These are phyloP conservation scores for Drosophila barbarae DNA, from an alignment of 2,888 invertebrate species.

Conservation along the genomic window DNA sequence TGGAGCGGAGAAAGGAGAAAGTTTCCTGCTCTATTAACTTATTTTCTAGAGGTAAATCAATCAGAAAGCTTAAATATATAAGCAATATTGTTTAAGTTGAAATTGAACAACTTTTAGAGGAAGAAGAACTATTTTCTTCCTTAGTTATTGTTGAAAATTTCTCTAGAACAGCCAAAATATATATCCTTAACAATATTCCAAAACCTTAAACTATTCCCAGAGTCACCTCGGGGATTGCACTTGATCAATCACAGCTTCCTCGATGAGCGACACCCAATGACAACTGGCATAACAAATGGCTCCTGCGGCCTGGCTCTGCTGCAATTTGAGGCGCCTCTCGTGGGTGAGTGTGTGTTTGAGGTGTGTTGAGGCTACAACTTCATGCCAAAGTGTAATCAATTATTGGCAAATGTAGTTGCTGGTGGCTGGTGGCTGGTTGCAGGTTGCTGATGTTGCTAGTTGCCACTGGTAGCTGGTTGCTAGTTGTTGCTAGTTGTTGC, in stretches of 20 bases:
- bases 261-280: constrained; percentile 24
- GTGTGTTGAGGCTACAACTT: constrained; percentile 52
- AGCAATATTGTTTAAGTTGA: background rate
- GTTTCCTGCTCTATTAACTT: too few species aligned
- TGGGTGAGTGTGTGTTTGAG: constrained; percentile 7
- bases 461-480: background rate
- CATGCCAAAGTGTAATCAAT: constrained; percentile 69
- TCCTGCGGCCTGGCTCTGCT: constrained; percentile 37
- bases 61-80: background rate
- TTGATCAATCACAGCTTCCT: constrained; percentile 27
- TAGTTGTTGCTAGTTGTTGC: constrained; percentile 5
- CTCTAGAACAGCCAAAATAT: background rate
- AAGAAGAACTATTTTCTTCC: background rate
- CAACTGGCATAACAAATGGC: constrained; percentile 57
- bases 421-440: constrained; percentile 32
- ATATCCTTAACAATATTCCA: background rate
- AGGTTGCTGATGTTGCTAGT: constrained; percentile 3
- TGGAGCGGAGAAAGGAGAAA: too few species aligned
- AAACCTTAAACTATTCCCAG: background rate
- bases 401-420: constrained; percentile 63
- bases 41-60: constrained; percentile 5
- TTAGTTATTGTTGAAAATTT: background rate
- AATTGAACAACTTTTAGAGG: background rate
- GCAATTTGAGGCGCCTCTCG: background rate
- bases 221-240: background rate